Evolutionary conservation across 2,797 vertebrate genomes (phyloP).

Genomic region (Poecilia gillii): DNA sequence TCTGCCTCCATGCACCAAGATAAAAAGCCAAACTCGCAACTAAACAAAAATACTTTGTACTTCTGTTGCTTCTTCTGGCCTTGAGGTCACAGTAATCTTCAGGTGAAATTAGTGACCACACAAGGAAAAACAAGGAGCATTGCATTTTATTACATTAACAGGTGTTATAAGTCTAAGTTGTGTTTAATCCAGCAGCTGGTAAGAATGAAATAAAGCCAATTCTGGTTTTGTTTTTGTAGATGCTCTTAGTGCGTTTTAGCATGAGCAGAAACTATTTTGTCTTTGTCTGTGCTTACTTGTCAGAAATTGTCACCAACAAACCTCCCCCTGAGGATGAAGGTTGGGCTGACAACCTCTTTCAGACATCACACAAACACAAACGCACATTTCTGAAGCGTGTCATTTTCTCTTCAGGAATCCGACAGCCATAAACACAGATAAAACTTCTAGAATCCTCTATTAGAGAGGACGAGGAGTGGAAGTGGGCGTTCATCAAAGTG

Average conservation of each 20-base stretch:
- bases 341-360: slow-evolving; percentile 68
- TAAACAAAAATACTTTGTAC: not conserved
- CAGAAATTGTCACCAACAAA: slow-evolving; percentile 60
- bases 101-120: not conserved
- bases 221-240: not conserved
- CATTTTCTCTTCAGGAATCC: slow-evolving; percentile 63
- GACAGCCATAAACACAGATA: slow-evolving; percentile 45
- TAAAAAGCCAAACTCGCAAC: not conserved
- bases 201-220: not conserved
- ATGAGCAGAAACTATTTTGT: slow-evolving; percentile 27
- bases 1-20: not conserved
- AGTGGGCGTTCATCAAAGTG: slow-evolving; percentile 18
- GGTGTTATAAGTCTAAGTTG: too few species aligned
- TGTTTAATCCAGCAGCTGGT: not conserved
- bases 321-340: slow-evolving; percentile 52
- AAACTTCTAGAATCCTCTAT: slow-evolving; percentile 50
- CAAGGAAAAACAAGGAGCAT: not conserved
- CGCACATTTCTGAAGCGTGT: slow-evolving; percentile 53
- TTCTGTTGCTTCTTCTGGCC: not conserved
- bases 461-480: slow-evolving; percentile 35
- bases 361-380: slow-evolving; percentile 44
- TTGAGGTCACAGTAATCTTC: not conserved
- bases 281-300: slow-evolving; percentile 51
- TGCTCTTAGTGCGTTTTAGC: slow-evolving; percentile 19
- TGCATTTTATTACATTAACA: not conserved